phyloP scores from a whole-genome alignment of 2,797 vertebrate species.

The Siniperca scherzeri region DNA sequence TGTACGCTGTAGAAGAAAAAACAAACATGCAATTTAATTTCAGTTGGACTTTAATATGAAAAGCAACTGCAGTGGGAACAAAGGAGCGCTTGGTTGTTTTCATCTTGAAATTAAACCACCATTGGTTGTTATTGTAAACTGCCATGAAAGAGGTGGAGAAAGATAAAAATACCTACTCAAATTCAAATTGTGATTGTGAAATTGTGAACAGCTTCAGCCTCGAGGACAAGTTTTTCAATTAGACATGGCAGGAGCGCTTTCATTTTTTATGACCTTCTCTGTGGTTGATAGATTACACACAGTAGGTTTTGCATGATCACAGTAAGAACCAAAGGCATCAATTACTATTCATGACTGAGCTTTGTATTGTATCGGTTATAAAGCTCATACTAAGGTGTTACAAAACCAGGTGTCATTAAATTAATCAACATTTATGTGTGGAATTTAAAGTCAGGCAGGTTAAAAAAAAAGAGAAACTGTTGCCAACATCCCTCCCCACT shows the following conservation, averaged over 20 bases:
- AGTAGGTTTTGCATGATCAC: slow-evolving; percentile 24
- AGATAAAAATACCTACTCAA: slow-evolving; percentile 41
- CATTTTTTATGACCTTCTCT: slow-evolving; percentile 25
- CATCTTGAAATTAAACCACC: slow-evolving; percentile 44
- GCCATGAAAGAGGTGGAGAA: slow-evolving; percentile 23
- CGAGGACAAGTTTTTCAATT: slow-evolving; percentile 61
- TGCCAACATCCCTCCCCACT: slow-evolving; percentile 7
- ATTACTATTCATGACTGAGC: slow-evolving; percentile 36
- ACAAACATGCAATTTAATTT: not conserved
- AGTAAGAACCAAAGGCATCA: slow-evolving; percentile 11
- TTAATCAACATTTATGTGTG: slow-evolving; percentile 12
- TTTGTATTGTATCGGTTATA: not conserved
- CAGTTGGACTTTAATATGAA: not conserved
- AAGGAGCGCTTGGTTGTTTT: slow-evolving; percentile 24
- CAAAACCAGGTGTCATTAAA: slow-evolving; percentile 8
- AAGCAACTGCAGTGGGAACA: slow-evolving; percentile 10
- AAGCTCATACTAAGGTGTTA: slow-evolving; percentile 3
- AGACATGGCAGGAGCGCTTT: slow-evolving; percentile 25
- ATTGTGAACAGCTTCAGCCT: slow-evolving; percentile 22
- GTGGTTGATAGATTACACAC: slow-evolving; percentile 30
- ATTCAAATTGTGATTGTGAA: slow-evolving; percentile 57
- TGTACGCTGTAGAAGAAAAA: not conserved
- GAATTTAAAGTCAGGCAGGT: not conserved
- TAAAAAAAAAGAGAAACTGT: not conserved
- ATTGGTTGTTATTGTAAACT: slow-evolving; percentile 51